Evolutionary conservation across 2,113 vertebrate genomes (phyloP).

Genomic region (Corythornis cristatus): DNA sequence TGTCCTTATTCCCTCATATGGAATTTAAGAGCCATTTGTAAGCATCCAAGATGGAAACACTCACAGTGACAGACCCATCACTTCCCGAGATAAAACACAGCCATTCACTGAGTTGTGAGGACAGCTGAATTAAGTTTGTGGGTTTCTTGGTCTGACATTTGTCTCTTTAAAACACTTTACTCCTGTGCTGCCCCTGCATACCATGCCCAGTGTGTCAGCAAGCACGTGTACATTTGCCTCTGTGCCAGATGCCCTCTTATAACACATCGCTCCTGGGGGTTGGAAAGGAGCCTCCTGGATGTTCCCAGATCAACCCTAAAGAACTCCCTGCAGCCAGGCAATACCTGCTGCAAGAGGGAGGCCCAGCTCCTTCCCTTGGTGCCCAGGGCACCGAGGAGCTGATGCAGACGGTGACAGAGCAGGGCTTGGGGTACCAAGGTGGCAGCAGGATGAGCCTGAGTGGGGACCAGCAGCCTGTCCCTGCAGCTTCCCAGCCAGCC

Average conservation of each 20-base stretch:
- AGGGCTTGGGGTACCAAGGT: not conserved
- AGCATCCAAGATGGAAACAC: not conserved
- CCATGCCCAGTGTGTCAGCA: not conserved
- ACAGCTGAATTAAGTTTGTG: not conserved
- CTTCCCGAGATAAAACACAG: accelerated
- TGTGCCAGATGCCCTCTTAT: not conserved
- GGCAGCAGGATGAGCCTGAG: accelerated
- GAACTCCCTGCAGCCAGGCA: not conserved
- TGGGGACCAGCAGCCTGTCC: not conserved
- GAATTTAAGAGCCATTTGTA: slow-evolving; percentile 3
- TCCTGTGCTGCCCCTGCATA: not conserved
- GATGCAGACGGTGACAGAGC: not conserved
- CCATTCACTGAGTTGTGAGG: accelerated
- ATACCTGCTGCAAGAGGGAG: not conserved
- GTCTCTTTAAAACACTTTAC: not conserved
- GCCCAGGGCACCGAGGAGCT: not conserved
- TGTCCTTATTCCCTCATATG: slow-evolving; percentile 15
- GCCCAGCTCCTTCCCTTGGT: not conserved
- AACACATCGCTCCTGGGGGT: not conserved
- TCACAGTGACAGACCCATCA: not conserved
- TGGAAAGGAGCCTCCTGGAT: not conserved
- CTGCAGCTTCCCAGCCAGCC: not conserved
- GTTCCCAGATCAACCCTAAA: accelerated
- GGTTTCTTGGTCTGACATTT: not conserved
- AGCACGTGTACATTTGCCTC: not conserved